A percentile compares a stretch with the other conserved stretches of the same genome.
Conservation (phyloP, 2,113 vertebrate genomes). For the Sclerurus mexicanus region DNA sequence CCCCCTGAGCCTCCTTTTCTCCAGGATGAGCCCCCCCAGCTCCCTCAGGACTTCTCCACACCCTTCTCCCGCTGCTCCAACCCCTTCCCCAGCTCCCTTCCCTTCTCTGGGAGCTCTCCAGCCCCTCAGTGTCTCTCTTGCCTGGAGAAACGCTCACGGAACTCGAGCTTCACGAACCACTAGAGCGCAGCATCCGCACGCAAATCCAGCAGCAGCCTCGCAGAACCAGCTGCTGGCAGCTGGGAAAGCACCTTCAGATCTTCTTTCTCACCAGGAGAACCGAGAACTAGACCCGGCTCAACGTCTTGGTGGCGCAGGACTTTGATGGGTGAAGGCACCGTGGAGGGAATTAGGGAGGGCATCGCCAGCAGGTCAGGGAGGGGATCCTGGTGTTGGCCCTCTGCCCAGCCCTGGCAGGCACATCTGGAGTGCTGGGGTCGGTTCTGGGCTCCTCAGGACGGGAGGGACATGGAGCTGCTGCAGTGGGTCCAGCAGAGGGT, state of each 20-base stretch:
- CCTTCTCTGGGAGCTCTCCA: not conserved
- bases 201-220: not conserved
- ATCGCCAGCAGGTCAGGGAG: not conserved
- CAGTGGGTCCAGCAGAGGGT: not conserved
- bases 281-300: not conserved
- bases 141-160: not conserved
- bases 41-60: accelerated
- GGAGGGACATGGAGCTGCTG: not conserved
- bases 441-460: not conserved
- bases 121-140: not conserved
- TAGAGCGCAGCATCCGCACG: not conserved
- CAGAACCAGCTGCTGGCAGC: accelerated
- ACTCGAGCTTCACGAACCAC: not conserved
- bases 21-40: not conserved
- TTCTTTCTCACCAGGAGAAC: not conserved
- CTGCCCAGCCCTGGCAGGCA: not conserved
- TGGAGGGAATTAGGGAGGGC: not conserved
- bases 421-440: too few relatives aligned
- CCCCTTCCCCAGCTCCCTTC: not conserved
- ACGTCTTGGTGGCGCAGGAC: not conserved
- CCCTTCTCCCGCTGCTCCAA: not conserved
- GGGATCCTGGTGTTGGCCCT: not conserved
- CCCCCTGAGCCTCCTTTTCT: not conserved
- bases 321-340: too few relatives aligned
- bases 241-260: not conserved